Conservation (phyloP, 2,797 vertebrate species). For the Alca torda region DNA sequence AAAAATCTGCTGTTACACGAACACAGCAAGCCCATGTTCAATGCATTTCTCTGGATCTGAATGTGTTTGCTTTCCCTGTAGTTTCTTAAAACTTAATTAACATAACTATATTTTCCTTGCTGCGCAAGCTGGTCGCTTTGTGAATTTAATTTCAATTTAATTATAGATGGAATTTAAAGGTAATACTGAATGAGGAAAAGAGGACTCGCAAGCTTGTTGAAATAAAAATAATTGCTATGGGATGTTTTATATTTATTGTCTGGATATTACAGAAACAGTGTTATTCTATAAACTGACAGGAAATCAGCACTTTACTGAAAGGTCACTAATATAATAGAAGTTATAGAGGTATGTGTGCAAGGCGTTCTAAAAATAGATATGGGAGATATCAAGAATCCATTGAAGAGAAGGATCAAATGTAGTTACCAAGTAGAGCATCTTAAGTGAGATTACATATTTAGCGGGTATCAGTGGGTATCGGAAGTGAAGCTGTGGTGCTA, state of each 20-base stretch:
- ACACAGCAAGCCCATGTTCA: background rate
- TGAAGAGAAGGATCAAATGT: background rate
- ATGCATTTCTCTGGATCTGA: background rate
- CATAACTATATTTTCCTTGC: background rate
- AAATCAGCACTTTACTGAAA: background rate
- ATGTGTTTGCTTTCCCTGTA: background rate
- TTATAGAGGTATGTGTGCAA: background rate
- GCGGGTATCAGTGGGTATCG: background rate
- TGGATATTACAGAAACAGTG: background rate
- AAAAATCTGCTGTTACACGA: background rate
- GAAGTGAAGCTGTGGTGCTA: background rate
- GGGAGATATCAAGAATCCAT: background rate
- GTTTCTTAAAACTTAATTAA: background rate
- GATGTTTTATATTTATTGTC: background rate
- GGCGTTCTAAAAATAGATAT: background rate
- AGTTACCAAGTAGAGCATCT: background rate
- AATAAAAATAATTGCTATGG: background rate
- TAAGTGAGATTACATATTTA: background rate
- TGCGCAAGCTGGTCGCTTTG: background rate
- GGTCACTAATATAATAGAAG: background rate
- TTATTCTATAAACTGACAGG: background rate
- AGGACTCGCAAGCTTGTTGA: background rate
- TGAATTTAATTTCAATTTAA: background rate
- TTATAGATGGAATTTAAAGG: background rate
- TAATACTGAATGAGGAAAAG: background rate